Base-by-base conservation (phyloP, 2,888 invertebrate genomes). In the Pegoplata infirma region DNA sequence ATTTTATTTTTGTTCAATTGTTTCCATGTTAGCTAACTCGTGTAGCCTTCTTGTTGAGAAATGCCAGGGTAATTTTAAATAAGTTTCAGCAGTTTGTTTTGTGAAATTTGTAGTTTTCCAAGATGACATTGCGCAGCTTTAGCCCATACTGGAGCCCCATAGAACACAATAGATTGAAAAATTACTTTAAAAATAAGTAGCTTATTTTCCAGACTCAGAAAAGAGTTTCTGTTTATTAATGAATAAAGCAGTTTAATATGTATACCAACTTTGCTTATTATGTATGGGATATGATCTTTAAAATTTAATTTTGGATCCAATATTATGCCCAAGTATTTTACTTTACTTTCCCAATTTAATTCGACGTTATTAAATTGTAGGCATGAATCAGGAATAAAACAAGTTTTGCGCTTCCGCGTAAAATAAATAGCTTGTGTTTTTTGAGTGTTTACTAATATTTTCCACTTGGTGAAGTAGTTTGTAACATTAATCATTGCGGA, bases 161-260 rank as follows among this genome's bases (percentile, higher is more conserved):
- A 25, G 25, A 25, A 25, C 6, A 25, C 6, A 25, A 25, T 6
- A 3, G 25, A 3, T 5, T 25, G 25, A 25, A 25, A 25, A 5
- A 25, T 25, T 5, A 6, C 3, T 6, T 5, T 25, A 5, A 25
- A 25, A 5, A 80, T 74, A 80, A 81, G 14, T n/a, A n/a, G 12
- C 46, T 46, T 46, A 46, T 46, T 46, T n/a, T 5, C 46, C 10
- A 46, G 12, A 14, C n/a, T 16, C 2, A 46, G 46, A 2, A 5
- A 5, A 3, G 46, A 46, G 5, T 46, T 46, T 6, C 46, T 10
- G n/a, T 46, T 46, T 5, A 46, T 46, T 3, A 46, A n/a, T 6
- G 46, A 14, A 14, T 46, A 46, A n/a, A 46, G 5, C 1, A 46
- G 6, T 1, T 5, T 10, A 1, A 14, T 46, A 3, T 3, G 46